Evolutionary conservation across 2,888 invertebrate species (phyloP).

Genomic region (Watsonalla binaria): DNA sequence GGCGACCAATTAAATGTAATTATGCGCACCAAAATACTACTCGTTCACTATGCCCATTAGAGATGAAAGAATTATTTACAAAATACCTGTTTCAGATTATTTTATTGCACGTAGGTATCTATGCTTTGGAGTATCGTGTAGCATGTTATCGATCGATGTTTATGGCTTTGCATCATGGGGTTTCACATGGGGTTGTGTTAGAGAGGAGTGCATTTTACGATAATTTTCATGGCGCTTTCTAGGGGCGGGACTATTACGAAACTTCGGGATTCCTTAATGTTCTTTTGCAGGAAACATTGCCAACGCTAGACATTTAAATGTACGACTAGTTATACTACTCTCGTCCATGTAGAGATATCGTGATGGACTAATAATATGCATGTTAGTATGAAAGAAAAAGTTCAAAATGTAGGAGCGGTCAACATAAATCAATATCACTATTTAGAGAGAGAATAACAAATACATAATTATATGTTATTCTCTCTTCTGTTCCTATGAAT

Average conservation of each 20-base stretch:
- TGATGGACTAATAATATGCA: no score
- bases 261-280: constrained; percentile 15
- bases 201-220: constrained; percentile 33
- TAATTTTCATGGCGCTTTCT: constrained; percentile 18
- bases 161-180: constrained; percentile 52
- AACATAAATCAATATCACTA: no score
- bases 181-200: constrained; percentile 26
- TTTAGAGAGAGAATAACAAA: no score
- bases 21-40: constrained; percentile 28
- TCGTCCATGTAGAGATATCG: no score
- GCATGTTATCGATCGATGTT: constrained; percentile 25
- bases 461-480: no score
- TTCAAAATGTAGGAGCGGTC: no score
- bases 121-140: not conserved
- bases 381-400: no score
- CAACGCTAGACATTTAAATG: constrained; percentile 2
- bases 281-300: constrained; percentile 8
- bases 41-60: constrained; percentile 2
- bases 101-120: no score
- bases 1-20: constrained; percentile 53
- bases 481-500: no score
- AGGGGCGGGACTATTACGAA: constrained; percentile 16
- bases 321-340: not conserved
- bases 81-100: constrained; percentile 5
- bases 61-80: not conserved